Base-by-base conservation (phyloP, 2,113 vertebrate species). In the Rhea americana region DNA sequence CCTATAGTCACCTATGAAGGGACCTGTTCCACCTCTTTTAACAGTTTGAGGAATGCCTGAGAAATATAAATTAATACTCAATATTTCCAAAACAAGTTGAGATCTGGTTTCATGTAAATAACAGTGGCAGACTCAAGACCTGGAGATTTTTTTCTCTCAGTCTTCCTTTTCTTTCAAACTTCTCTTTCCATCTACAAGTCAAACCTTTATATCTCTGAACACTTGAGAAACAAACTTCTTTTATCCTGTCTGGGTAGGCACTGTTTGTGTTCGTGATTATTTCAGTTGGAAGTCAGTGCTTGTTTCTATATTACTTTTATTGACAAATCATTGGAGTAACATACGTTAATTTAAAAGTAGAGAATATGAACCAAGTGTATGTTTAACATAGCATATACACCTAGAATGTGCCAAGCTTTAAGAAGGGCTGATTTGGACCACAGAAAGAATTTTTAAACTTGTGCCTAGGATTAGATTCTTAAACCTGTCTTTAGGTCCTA, bases 251-350 rank as follows among this genome's bases (percentile, higher is more conserved):
- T 56, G 58, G 73, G 41, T 65, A 62, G 20, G 68, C n/a, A 28
- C 0, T 0, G 32, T n/a, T 91, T 43, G 8, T 66, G 87, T 76
- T 82, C 43, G 26, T 30, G 18, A 18, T 71, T 66, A 47, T 45
- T 85, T 88, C 61, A 30, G 14, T 86, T 26, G 63, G 51, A 82
- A 91, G 37, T 74, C 72, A 80, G 45, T 63, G 32, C 43, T 90
- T 78, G 25, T 79, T 70, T 90, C 72, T 15, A 35, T 35, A 22
- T 62, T 87, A 76, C 67, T 86, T 93, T 53, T 90, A 72, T 77
- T 90, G 56, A 74, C 43, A 92, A 85, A 85, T 87, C 55, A 74
- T 89, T 85, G 70, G 68, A 85, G 73, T 56, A 39, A 78, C 22
- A 12, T 67, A 55, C 1, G 2, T 77, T 70, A 82, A 82, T 93